Conservation (phyloP, 1,140 invertebrate genomes). For the Eciton burchellii region DNA sequence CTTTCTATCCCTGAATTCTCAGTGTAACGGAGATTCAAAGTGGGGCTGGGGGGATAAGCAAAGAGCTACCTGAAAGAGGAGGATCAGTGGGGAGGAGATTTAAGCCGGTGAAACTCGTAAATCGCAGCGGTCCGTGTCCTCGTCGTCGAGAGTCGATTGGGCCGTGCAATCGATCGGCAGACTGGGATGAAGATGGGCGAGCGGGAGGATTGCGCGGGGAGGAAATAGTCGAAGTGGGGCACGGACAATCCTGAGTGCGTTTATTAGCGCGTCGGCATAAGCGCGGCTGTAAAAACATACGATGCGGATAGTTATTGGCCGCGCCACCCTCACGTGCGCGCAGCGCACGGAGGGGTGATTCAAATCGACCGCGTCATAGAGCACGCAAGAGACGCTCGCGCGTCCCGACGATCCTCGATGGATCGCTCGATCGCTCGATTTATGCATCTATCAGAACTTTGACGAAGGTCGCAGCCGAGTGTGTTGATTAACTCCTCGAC, state of each 20-base stretch:
- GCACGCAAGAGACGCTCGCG: neutral
- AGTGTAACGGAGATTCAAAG: conserved; percentile 67
- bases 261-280: conserved; percentile 36
- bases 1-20: conserved; percentile 23
- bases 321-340: neutral
- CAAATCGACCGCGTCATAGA: neutral
- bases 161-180: conserved; percentile 67
- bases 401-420: neutral
- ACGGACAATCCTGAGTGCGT: conserved; percentile 24
- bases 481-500: conserved; percentile 39
- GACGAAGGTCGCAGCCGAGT: conserved; percentile 17
- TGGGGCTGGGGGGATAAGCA: conserved; percentile 51
- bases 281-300: neutral
- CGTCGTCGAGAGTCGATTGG: conserved; percentile 77
- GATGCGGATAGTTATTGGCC: conserved; percentile 19
- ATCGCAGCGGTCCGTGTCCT: conserved; percentile 77
- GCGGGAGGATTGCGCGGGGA: neutral
- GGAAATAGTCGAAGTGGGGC: conserved; percentile 31
- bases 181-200: conserved; percentile 1
- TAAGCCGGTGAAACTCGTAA: conserved; percentile 73
- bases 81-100: conserved; percentile 67
- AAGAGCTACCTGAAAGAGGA: conserved; percentile 73
- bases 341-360: neutral
- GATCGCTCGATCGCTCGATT: neutral
- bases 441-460: conserved; percentile 13